Evolutionary conservation across 1,140 invertebrate species (phyloP).

Genomic region (Venustaconcha ellipsiformis): DNA sequence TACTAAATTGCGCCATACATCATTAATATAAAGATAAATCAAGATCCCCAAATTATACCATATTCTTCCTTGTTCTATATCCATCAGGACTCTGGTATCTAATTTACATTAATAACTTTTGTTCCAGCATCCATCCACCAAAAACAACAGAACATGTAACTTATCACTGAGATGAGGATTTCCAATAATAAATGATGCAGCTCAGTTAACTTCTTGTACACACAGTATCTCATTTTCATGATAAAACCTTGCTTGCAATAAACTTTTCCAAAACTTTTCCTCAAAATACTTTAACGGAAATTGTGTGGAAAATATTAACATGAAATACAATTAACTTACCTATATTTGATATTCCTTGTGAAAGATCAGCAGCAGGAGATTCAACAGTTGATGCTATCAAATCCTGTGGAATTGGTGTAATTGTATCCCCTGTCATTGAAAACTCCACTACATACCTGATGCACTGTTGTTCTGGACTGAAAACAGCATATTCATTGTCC

Average conservation of each 20-base stretch:
- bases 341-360: not conserved
- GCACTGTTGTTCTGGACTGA: slow-evolving; percentile 57
- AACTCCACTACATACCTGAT: slow-evolving; percentile 66
- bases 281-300: not conserved
- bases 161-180: no score
- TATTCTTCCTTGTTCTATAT: no score
- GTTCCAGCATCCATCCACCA: no score
- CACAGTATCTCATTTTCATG: not conserved
- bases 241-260: not conserved
- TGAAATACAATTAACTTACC: not conserved
- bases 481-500: slow-evolving; percentile 67
- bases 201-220: no score
- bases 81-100: not conserved
- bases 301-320: slow-evolving; percentile 6
- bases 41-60: no score
- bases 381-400: no score
- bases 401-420: not conserved
- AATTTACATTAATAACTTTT: not conserved
- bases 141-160: not conserved
- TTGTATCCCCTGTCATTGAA: slow-evolving; percentile 42
- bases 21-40: no score
- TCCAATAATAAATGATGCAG: no score
- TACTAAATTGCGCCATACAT: no score
- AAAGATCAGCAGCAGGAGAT: not conserved
- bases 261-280: not conserved